Base-by-base conservation (phyloP, 53 echinoderm and acorn worm genomes). In the Paracentrotus lividus region DNA sequence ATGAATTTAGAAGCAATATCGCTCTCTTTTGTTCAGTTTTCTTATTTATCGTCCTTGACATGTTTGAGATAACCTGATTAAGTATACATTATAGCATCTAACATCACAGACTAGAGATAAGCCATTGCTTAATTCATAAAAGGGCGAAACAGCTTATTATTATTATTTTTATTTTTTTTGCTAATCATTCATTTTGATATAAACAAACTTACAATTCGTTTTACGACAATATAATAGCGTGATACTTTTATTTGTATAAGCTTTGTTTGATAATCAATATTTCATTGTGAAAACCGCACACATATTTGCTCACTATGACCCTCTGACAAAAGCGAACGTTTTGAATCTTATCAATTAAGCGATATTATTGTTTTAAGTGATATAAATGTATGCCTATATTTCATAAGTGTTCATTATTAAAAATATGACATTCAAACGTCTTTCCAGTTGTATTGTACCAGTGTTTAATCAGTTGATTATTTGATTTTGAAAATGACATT, bases 181-280 rank as follows among this genome's bases (percentile, higher is more conserved):
- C n/a, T n/a, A n/a, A n/a, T n/a, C n/a, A n/a, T n/a, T n/a, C n/a
- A n/a, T n/a, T n/a, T n/a, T n/a, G n/a, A n/a, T n/a, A n/a, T n/a
- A n/a, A n/a, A n/a, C n/a, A 57, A 57, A 20, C 16, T 8, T 1
- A 16, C 20, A 13, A 40, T 36, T 40, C 36, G 27, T 72, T 40
- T 38, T 4, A 38, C 40, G 69, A 69, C 38, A 38, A 69, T 38
- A 5, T 16, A 69, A 38, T 18, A 9, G 36, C 18, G 5, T 38
- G 3, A 67, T 67, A 29, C 24, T 66, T 32, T 33, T 32, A 36
- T 72, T 36, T 18, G 20, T 36, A 16, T 5, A 72, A 7, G 18
- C 5, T 38, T 72, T 72, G 72, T 72, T 36, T 38, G 72, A 72
- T 18, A 72, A 72, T 72, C 18, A 64, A 64, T 64, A 31, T 64